Evolutionary conservation across 2,113 vertebrate genomes (phyloP).

Genomic region (Egretta garzetta): DNA sequence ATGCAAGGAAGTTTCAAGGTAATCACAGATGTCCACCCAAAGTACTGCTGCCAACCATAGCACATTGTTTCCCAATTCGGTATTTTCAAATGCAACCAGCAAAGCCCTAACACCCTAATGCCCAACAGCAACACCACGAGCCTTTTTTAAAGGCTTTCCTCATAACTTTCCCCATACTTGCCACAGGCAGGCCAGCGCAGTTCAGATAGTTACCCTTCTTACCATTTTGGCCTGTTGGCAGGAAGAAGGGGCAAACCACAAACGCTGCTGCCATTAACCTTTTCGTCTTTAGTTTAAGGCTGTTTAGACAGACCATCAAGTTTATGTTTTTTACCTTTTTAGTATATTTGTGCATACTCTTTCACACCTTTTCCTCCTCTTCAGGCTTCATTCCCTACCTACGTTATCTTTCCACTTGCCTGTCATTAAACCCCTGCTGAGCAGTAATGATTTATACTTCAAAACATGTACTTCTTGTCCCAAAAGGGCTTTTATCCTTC

Average conservation of each 20-base stretch:
- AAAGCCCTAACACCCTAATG: neutral
- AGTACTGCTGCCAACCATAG: neutral
- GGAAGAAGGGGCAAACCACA: conserved; percentile 36
- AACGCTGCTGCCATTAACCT: neutral
- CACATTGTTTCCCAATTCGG: neutral
- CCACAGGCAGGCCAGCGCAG: neutral
- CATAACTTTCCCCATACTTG: neutral
- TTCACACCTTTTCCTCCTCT: neutral
- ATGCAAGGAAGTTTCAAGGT: accelerated
- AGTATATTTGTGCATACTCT: neutral
- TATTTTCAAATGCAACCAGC: neutral
- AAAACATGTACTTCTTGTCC: conserved; percentile 21
- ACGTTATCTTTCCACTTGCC: conserved; percentile 4
- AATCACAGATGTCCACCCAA: neutral
- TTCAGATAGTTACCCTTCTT: neutral
- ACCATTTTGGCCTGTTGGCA: neutral
- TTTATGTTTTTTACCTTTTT: neutral
- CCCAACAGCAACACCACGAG: neutral
- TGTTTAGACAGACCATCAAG: neutral
- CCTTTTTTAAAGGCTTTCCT: neutral
- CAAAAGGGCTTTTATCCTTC: neutral
- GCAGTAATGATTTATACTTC: conserved; percentile 50
- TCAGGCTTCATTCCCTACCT: neutral
- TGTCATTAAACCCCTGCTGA: conserved; percentile 47
- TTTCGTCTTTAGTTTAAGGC: neutral